Evolutionary conservation across 2,888 invertebrate genomes (phyloP).

Genomic region (Cerceris ruficornis): DNA sequence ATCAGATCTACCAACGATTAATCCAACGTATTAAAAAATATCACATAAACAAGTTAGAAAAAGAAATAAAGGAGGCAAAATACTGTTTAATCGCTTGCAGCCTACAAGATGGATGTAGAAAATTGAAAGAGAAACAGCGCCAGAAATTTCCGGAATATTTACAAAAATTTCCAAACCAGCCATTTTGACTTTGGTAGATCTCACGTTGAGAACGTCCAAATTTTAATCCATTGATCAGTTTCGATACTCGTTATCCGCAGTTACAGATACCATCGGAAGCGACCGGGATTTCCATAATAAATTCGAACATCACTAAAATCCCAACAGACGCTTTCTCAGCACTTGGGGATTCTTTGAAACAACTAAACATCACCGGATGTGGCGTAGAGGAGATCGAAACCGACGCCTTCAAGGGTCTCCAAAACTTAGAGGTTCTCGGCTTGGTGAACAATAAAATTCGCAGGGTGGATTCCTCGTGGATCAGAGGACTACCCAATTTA

Average conservation of each 20-base stretch:
- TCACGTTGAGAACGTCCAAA: no score
- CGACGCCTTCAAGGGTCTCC: conserved; percentile 47
- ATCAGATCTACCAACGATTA: no score
- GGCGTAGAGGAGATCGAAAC: conserved; percentile 47
- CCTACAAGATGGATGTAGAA: no score
- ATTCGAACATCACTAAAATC: conserved; percentile 42
- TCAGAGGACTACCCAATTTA: conserved; percentile 35
- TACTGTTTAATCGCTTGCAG: no score
- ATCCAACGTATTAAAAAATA: no score
- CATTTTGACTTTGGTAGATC: no score
- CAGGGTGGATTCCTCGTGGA: conserved; percentile 45
- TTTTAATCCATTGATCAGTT: no score
- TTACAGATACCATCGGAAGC: conserved; percentile 29
- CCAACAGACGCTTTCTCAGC: conserved; percentile 31
- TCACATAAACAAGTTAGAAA: no score
- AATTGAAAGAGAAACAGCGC: no score
- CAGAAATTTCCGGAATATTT: no score
- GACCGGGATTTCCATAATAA: conserved; percentile 27
- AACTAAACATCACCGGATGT: conserved; percentile 49
- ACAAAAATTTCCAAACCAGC: no score
- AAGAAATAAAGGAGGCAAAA: no score
- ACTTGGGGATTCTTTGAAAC: conserved; percentile 25
- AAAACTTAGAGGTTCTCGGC: conserved; percentile 36
- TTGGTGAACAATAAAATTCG: conserved; percentile 49
- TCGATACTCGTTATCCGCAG: background rate